A percentile compares a stretch with the other conserved stretches of the same genome.
Evolutionary conservation across 2,888 invertebrate genomes (phyloP).

Genomic region (Oscheius myriophilus): DNA sequence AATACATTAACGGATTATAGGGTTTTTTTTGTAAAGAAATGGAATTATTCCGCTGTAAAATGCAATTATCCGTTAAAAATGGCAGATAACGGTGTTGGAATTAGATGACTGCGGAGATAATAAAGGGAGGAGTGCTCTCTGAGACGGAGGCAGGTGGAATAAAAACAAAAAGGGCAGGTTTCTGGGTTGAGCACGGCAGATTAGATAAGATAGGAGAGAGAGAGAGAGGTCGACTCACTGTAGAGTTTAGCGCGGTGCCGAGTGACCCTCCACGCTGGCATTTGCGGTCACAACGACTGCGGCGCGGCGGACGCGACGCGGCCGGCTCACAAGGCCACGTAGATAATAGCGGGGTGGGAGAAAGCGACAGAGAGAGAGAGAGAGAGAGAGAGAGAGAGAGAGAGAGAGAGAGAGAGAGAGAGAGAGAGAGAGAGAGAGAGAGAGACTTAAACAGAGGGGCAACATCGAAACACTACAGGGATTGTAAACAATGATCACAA

Average conservation of each 20-base stretch:
- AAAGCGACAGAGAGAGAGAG: no score
- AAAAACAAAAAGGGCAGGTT: slow-evolving; percentile 13
- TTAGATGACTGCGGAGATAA: background rate
- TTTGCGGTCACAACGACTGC: slow-evolving; percentile 17
- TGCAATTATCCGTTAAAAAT: no score
- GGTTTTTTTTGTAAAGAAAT: background rate
- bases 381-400: no score
- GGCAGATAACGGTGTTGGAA: background rate
- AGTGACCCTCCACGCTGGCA: slow-evolving; percentile 35
- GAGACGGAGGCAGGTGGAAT: background rate
- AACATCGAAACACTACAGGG: no score
- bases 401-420: no score
- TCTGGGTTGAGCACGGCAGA: background rate
- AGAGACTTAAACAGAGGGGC: no score
- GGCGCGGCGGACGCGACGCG: slow-evolving; percentile 29
- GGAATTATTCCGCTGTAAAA: background rate
- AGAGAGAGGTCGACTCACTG: slow-evolving; percentile 21
- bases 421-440: no score
- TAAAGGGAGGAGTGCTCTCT: background rate
- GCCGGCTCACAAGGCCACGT: slow-evolving; percentile 17
- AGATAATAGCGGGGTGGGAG: no score
- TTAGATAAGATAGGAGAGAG: slow-evolving; percentile 20
- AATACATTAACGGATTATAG: background rate
- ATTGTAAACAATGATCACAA: no score
- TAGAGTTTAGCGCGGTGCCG: slow-evolving; percentile 28